phyloP scores from a whole-genome alignment of 2,888 invertebrate genomes.

The Drosophila buzzatii region DNA sequence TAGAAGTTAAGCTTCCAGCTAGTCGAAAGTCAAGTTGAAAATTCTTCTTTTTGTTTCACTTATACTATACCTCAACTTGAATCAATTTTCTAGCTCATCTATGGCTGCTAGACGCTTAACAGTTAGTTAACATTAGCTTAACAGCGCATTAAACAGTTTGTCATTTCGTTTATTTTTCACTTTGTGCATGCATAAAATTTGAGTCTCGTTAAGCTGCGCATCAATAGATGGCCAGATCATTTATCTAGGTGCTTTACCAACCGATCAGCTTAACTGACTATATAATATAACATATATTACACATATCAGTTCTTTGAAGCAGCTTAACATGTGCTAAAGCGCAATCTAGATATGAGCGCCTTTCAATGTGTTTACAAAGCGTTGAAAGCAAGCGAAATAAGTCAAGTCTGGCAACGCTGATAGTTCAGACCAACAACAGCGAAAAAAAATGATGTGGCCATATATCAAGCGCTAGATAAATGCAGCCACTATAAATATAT shows the following conservation, averaged over 20 bases:
- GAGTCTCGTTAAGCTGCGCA: background rate
- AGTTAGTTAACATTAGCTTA: background rate
- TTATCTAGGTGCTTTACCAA: constrained; percentile 5
- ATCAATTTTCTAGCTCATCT: background rate
- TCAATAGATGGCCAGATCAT: background rate
- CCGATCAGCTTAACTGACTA: background rate
- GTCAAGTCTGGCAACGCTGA: constrained; percentile 20
- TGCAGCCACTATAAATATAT: constrained; percentile 13
- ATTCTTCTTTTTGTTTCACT: too few relatives aligned
- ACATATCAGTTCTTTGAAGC: background rate
- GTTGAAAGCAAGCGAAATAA: constrained; percentile 12
- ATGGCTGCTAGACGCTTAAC: background rate
- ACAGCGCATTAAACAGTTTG: background rate
- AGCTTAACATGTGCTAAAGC: background rate
- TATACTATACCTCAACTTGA: background rate
- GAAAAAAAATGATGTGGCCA: constrained; percentile 8
- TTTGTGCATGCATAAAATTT: background rate
- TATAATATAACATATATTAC: background rate
- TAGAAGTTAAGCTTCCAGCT: too few relatives aligned
- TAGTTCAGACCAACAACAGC: constrained; percentile 9
- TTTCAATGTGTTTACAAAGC: constrained; percentile 13
- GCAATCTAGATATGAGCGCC: background rate
- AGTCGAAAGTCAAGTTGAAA: too few relatives aligned
- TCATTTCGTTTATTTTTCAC: too few relatives aligned
- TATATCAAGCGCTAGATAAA: constrained; percentile 19